Percentiles rank a stretch among this genome's conserved stretches.
These are phyloP conservation scores for Apodemus agrarius DNA, from an alignment of 2,797 vertebrate species.

Conservation along the genomic window DNA sequence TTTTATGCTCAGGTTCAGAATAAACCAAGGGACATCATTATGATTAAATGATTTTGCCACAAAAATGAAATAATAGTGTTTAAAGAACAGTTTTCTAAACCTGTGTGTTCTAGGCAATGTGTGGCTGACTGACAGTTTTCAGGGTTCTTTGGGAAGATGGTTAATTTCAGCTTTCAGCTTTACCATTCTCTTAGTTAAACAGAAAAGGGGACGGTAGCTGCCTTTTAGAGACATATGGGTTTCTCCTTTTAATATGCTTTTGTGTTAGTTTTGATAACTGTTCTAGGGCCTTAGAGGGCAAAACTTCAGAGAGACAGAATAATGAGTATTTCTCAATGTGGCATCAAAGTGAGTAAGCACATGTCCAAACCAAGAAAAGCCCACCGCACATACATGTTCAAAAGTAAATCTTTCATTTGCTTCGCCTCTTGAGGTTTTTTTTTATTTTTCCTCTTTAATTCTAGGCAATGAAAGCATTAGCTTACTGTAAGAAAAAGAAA, in stretches of 20 bases:
- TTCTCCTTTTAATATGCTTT: conserved; percentile 41
- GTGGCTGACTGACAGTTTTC: neutral
- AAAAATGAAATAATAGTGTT: conserved; percentile 58
- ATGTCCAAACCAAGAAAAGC: neutral
- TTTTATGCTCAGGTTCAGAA: conserved; percentile 37
- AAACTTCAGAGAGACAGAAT: neutral
- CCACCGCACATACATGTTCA: neutral
- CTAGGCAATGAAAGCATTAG: neutral
- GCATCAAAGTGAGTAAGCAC: neutral
- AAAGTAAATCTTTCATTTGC: neutral
- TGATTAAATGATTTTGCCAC: neutral
- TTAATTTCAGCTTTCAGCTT: conserved; percentile 62
- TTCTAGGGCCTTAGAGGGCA: neutral
- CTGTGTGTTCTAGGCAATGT: conserved; percentile 76
- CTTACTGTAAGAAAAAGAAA: neutral
- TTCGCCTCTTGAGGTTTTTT: neutral
- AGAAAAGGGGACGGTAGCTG: neutral
- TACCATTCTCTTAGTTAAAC: neutral
- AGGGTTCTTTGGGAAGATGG: neutral
- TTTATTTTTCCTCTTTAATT: neutral
- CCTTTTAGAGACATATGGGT: neutral
- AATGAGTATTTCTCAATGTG: neutral
- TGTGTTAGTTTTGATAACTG: neutral
- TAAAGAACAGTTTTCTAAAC: conserved; percentile 48
- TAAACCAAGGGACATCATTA: neutral